Evolutionary conservation across 1,140 invertebrate species (phyloP).

Genomic region (Apolygus lucorum): DNA sequence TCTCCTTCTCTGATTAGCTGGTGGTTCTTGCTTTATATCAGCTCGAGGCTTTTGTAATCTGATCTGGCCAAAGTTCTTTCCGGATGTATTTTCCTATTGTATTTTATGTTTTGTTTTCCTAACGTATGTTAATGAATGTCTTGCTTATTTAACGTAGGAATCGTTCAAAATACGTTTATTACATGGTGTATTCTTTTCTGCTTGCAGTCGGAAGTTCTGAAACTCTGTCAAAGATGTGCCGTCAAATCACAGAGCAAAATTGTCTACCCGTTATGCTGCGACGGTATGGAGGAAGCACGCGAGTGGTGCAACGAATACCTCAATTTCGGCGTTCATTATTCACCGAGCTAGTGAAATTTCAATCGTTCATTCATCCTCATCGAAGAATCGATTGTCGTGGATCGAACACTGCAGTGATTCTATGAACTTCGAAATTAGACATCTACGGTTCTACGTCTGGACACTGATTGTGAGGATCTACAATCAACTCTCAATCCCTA

Average conservation of each 20-base stretch:
- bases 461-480: too few relatives aligned
- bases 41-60: too few relatives aligned
- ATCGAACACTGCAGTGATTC: not conserved
- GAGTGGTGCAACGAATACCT: conserved; percentile 39
- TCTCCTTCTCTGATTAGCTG: too few relatives aligned
- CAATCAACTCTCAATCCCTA: too few relatives aligned
- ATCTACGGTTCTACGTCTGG: not conserved
- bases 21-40: too few relatives aligned
- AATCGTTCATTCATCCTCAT: not conserved
- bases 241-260: conserved; percentile 38
- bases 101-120: too few relatives aligned
- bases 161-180: not conserved
- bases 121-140: too few relatives aligned
- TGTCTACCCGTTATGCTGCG: conserved; percentile 41
- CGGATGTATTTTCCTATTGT: too few relatives aligned
- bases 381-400: not conserved
- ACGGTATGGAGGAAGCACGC: conserved; percentile 34
- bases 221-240: conserved; percentile 40
- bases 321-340: conserved; percentile 37
- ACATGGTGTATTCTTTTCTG: not conserved
- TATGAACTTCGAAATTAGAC: not conserved
- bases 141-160: too few relatives aligned
- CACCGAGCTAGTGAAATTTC: not conserved
- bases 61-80: too few relatives aligned
- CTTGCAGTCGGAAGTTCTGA: conserved; percentile 36